Conservation (phyloP, 2,113 vertebrate genomes). For the Pollimyrus isidori region DNA sequence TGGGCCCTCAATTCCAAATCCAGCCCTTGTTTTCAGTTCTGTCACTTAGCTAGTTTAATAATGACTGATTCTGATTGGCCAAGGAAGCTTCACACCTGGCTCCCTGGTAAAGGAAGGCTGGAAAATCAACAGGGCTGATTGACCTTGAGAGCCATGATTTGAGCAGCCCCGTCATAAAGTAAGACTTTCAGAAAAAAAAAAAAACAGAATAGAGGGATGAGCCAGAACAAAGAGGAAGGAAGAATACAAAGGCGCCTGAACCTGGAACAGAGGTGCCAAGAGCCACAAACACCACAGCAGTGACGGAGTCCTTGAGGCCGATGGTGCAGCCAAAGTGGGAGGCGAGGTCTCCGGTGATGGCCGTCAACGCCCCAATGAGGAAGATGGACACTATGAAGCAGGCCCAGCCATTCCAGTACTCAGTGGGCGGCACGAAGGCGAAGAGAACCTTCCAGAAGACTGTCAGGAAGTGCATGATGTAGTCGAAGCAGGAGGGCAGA, state of each 20-base stretch:
- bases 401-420: constrained; percentile 78
- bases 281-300: constrained; percentile 73
- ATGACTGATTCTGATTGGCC: not conserved
- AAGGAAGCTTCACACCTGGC: not conserved
- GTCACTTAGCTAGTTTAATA: not conserved
- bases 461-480: constrained; percentile 80
- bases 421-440: constrained; percentile 71
- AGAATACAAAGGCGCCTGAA: constrained; percentile 22
- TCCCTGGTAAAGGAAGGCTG: not conserved
- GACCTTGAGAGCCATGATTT: not conserved
- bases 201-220: not conserved
- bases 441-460: constrained; percentile 81
- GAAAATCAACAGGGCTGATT: not conserved
- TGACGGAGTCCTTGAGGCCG: constrained; percentile 72
- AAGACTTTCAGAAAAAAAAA: not conserved
- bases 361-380: constrained; percentile 67
- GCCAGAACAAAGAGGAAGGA: not conserved
- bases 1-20: not conserved
- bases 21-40: not conserved
- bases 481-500: constrained; percentile 74
- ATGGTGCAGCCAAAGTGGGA: constrained; percentile 73
- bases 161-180: not conserved
- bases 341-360: constrained; percentile 69
- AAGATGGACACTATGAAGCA: constrained; percentile 73
- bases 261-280: constrained; percentile 72